Evolutionary conservation across 2,888 invertebrate genomes (phyloP), one percentile per base, ranked within the genome.

Genomic region (Scaptomyza flava): DNA sequence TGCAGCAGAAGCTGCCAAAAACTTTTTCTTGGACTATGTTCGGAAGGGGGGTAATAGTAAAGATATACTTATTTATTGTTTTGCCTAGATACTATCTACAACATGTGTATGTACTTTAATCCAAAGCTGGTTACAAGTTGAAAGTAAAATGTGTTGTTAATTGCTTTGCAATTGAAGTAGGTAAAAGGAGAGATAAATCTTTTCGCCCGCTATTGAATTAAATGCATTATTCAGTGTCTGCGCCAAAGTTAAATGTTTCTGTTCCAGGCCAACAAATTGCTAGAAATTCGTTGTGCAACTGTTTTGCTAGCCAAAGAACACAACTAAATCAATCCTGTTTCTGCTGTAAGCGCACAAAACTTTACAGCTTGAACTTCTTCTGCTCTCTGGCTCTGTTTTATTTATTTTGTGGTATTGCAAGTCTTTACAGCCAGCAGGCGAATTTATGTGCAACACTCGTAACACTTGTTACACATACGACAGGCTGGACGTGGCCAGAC

Each of bases 381-480:
- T 14, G 7, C 38, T 38, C 38, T 36, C 62, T 58, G 33, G 12
- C 17, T 9, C 41, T 41, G 48, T 60, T 71, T 83, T 63, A 72
- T 81, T 77, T 77, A 73, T 72, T 51, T 59, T 77, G 77, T n/a
- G 77, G 77, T 61, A 14, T 56, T 30, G 47, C 47, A 34, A 47
- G 36, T 31, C 47, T 41, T 20, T 67, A 56, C 73, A 72, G 23
- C 46, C 51, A 46, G 45, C 42, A 58, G 31, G 36, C 42, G 47
- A 72, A 74, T 74, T 74, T 81, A 72, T 85, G 77, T 77, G 73
- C 73, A 56, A 57, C 77, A 77, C 73, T 66, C 53, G 74, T 68
- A 54, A 56, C 74, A 72, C 58, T 61, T 67, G 77, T 71, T 58
- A 77, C 77, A 66, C 53, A 73, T 48, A 79, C 87, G 81, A 84